phyloP scores from a whole-genome alignment of 2,888 invertebrate species.

The Oxyteleia sp. region DNA sequence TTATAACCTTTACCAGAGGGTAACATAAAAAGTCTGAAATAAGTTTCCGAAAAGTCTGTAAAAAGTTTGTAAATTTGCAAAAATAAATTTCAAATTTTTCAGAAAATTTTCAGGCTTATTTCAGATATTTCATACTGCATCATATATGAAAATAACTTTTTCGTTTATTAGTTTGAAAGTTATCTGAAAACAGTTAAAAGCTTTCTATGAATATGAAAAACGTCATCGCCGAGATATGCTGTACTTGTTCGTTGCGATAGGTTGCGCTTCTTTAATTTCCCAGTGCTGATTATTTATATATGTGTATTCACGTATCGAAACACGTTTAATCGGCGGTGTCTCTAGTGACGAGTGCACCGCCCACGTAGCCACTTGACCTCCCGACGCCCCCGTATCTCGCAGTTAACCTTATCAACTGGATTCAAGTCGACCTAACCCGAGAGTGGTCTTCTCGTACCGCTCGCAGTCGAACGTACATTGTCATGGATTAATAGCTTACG shows the following conservation, averaged over 20 bases:
- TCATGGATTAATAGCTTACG: slow-evolving; percentile 32
- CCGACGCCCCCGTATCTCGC: slow-evolving; percentile 85
- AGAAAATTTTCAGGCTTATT: too few species aligned
- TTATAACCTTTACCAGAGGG: too few species aligned
- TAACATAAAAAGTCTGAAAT: too few species aligned
- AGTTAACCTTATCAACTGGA: slow-evolving; percentile 87
- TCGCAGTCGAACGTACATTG: slow-evolving; percentile 36
- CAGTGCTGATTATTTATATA: slow-evolving; percentile 57
- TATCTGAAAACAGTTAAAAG: slow-evolving; percentile 29
- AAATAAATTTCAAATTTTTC: too few species aligned
- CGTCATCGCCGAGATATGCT: not conserved
- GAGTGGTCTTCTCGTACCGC: slow-evolving; percentile 66
- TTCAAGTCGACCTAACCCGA: slow-evolving; percentile 84
- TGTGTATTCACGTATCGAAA: slow-evolving; percentile 72
- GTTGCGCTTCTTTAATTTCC: slow-evolving; percentile 28
- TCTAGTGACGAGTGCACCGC: slow-evolving; percentile 84
- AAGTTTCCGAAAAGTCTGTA: too few species aligned
- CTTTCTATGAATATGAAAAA: slow-evolving; percentile 26
- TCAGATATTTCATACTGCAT: too few species aligned
- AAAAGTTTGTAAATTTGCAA: too few species aligned
- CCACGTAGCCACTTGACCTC: slow-evolving; percentile 87
- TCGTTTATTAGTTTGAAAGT: too few species aligned
- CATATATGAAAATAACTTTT: too few species aligned
- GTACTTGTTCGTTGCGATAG: slow-evolving; percentile 33
- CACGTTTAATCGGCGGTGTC: slow-evolving; percentile 83